Evolutionary conservation across 2,113 vertebrate species (phyloP).

Genomic region (Hepsetus odoe): DNA sequence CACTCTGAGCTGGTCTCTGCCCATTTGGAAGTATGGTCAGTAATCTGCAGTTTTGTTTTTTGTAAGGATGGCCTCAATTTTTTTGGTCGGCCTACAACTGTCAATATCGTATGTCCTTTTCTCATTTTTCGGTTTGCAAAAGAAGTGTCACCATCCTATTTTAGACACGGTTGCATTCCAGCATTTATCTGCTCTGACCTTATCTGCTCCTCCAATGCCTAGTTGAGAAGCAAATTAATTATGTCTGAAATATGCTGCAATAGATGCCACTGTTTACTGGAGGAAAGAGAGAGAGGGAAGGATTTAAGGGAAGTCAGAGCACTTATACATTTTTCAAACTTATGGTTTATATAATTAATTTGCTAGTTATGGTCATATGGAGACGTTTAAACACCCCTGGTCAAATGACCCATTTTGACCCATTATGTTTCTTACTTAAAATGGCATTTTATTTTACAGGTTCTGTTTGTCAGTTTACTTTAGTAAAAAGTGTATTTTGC

Average conservation of each 20-base stretch:
- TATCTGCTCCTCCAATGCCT: slow-evolving; percentile 30
- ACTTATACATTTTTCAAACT: neutral
- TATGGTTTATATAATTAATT: no score
- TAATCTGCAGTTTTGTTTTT: neutral
- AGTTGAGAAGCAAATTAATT: slow-evolving; percentile 1
- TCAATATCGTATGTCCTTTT: neutral
- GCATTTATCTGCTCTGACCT: neutral
- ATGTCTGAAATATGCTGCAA: slow-evolving; percentile 2
- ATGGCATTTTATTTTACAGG: slow-evolving; percentile 3
- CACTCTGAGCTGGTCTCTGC: slow-evolving; percentile 42
- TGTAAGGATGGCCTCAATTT: neutral
- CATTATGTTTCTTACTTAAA: no score
- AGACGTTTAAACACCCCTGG: no score
- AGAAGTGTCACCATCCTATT: neutral
- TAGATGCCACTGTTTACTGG: neutral
- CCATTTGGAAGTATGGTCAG: slow-evolving; percentile 4
- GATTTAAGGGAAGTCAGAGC: neutral
- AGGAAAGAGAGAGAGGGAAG: neutral
- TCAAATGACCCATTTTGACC: no score
- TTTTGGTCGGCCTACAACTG: neutral
- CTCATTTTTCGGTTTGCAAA: neutral
- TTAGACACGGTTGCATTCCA: slow-evolving; percentile 32
- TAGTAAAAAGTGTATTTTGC: no score
- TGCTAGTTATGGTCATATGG: neutral
- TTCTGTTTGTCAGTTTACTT: no score